Evolutionary conservation across 1,140 invertebrate genomes (phyloP), one percentile per base, ranked within the genome.

Genomic region (Drosophila prosaltans): DNA sequence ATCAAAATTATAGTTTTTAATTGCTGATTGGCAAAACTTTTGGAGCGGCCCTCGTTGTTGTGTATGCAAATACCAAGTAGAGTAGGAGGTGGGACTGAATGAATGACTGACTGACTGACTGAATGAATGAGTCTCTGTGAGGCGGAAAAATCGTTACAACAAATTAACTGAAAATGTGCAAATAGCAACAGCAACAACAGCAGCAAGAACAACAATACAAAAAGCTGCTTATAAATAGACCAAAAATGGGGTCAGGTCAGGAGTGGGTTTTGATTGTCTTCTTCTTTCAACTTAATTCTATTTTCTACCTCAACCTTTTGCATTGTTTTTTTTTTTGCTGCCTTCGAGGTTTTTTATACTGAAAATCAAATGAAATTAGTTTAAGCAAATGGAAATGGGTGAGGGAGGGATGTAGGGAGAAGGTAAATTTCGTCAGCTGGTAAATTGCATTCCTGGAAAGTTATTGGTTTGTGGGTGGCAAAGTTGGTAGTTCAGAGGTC

Each of bases 101-200:
- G 32, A 36, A 36, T 36, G 45, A 51, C 45, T 51, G 21, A 51
- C 24, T 51, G 45, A 51, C 45, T 51, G 8, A 26, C 45, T 51
- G 21, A 51, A 24, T 51, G 45, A 51, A 51, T 51, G 45, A 21
- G 45, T 51, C 45, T 51, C 45, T 75, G 77, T 82, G 76, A 82
- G 78, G 76, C 83, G 80, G 83, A 86, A 86, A 58, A 86, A 86
- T 86, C 83, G 83, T 88, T 86, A 82, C 79, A 86, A 54, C 80
- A 86, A 86, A 88, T 86, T 88, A 80, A 77, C 76, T 77, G 79
- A 77, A 82, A 86, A 85, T 69, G 67, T 61, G 67, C 68, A 77
- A 71, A 55, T 64, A 71, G 43, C 48, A 67, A 41, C 45, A 66
- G 65, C 41, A 11, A 65, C 21, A 48, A 51, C 21, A 51, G 10